These are phyloP conservation scores for Monopterus albus DNA, from an alignment of 2,113 vertebrate species.

Conservation along the genomic window DNA sequence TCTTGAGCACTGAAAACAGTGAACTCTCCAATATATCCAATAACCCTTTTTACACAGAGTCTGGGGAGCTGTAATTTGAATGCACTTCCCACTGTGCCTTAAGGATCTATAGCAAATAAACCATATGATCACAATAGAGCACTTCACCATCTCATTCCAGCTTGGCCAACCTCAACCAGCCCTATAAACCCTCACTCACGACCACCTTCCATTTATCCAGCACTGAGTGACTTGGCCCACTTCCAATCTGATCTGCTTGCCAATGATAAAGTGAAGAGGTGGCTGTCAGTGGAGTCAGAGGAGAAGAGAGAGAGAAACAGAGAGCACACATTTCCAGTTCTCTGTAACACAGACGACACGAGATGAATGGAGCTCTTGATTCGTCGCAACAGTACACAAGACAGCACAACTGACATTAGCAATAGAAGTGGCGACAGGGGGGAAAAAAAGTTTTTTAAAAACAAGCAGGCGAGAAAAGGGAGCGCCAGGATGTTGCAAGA, in stretches of 20 bases:
- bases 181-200: slow-evolving; percentile 52
- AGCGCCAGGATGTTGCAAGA: slow-evolving; percentile 37
- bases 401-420: slow-evolving; percentile 48
- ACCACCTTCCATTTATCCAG: slow-evolving; percentile 52
- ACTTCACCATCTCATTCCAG: slow-evolving; percentile 23
- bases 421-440: slow-evolving; percentile 46
- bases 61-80: slow-evolving; percentile 19
- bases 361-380: slow-evolving; percentile 63
- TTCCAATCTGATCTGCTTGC: slow-evolving; percentile 55
- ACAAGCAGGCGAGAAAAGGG: slow-evolving; percentile 24
- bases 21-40: slow-evolving; percentile 8
- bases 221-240: slow-evolving; percentile 55
- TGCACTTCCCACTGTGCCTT: slow-evolving; percentile 13
- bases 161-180: slow-evolving; percentile 7
- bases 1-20: not conserved
- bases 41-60: slow-evolving; percentile 4
- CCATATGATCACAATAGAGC: slow-evolving; percentile 33
- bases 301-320: slow-evolving; percentile 41
- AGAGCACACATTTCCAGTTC: slow-evolving; percentile 40
- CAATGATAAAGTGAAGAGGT: slow-evolving; percentile 62
- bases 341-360: slow-evolving; percentile 52
- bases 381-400: slow-evolving; percentile 60
- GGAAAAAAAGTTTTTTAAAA: not conserved
- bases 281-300: slow-evolving; percentile 56
- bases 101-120: slow-evolving; percentile 42